Evolutionary conservation across 2,113 vertebrate genomes (phyloP), one percentile per base, ranked within the genome.

Genomic region (Tachysurus fulvidraco): DNA sequence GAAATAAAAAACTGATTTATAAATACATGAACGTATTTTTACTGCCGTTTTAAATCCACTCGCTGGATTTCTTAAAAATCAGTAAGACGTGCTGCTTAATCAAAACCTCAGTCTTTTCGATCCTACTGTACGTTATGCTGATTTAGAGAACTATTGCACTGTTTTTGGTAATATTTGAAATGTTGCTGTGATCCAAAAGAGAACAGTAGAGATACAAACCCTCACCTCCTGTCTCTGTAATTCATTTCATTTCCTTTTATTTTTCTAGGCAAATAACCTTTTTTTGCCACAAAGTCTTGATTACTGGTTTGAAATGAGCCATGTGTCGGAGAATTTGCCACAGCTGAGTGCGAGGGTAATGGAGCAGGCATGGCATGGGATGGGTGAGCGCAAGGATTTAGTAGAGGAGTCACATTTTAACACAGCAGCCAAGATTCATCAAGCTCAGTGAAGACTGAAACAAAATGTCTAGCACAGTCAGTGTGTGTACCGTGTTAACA

Each of bases 221-320:
- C 64, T 21, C 36, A 73, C 23, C 69, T 73, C 36, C 82, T 77
- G 74, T 69, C 65, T 28, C 50, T 44, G 44, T 89, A 91, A 90
- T 88, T 87, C 41, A 88, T 84, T 83, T 88, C 79, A 86, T 73
- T 36, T 81, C 64, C 85, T 87, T 82, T 85, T 87, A 86, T 87
- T 81, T 87, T 88, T 88, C 36, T 88, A 84, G 57, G 71, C 73
- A 77, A 88, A 90, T 85, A 89, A 81, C 69, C 83, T 50, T 8
- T 89, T 89, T 87, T 87, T 44, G 3, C 64, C 54, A 44, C 16
- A n/a, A 89, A 88, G 74, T 76, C 65, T 55, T 90, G 88, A 86
- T 89, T 83, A 89, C 88, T 85, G 59, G 52, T 87, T 84, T 46
- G 55, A 82, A 85, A 84, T 88, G 44, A 21, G 62, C n/a, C 71